phyloP scores from a whole-genome alignment of 2,888 invertebrate genomes.

The Melangyna quadrimaculata region DNA sequence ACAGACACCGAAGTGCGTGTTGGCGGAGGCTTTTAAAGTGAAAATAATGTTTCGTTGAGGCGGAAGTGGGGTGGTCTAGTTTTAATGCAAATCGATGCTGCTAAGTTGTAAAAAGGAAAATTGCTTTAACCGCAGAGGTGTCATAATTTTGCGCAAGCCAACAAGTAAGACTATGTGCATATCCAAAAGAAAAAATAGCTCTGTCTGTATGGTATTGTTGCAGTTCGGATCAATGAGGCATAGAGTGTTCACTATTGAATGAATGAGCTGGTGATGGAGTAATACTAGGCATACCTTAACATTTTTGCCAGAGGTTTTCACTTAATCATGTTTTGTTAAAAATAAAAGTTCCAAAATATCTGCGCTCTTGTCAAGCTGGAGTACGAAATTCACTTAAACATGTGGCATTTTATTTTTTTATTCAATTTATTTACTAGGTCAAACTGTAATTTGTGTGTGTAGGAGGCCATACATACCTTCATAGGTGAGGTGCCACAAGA shows the following conservation, averaged over 20 bases:
- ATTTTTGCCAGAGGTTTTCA: background rate
- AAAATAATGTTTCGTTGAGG: slow-evolving; percentile 24
- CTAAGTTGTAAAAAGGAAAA: slow-evolving; percentile 39
- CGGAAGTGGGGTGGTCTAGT: slow-evolving; percentile 21
- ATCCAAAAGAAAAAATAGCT: background rate
- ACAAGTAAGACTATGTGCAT: background rate
- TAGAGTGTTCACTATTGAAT: slow-evolving; percentile 21
- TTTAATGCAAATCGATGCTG: slow-evolving; percentile 17
- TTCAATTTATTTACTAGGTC: no score
- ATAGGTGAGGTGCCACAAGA: no score
- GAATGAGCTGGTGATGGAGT: background rate
- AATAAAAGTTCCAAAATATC: background rate
- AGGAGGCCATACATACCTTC: no score
- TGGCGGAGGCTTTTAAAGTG: slow-evolving; percentile 60
- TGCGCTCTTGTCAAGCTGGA: no score
- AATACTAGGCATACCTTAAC: background rate
- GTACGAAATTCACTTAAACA: no score
- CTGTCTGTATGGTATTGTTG: slow-evolving; percentile 41
- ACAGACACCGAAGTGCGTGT: slow-evolving; percentile 66
- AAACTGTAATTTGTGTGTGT: no score
- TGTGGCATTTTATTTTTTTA: no score
- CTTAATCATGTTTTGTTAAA: background rate
- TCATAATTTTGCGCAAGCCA: slow-evolving; percentile 43
- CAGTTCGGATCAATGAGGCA: slow-evolving; percentile 41
- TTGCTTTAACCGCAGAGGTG: slow-evolving; percentile 63